Base-by-base conservation (phyloP, 2,888 invertebrate genomes). In the Calameuta filiformis region DNA sequence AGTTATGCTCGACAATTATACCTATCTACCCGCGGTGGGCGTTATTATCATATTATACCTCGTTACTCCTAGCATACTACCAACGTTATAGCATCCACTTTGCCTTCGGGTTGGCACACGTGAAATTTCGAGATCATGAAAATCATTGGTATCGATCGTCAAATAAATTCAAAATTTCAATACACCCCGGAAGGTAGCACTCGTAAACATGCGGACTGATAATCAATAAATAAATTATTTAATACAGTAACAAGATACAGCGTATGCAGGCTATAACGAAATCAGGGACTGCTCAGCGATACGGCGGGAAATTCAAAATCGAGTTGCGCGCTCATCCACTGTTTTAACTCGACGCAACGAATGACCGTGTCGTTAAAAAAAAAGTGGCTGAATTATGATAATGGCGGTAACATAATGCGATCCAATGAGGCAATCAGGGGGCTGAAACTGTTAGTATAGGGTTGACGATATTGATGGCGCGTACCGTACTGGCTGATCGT, bases 381-480 rank as follows among this genome's bases (percentile, higher is more conserved):
- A 91, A 91, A 91, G 89, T 89, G 85, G 86, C 82, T 90, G 89
- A 91, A 91, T 91, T 91, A 91, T 91, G 91, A 91, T 91, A 91
- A 91, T 91, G 90, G 89, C 86, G 86, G 83, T 84, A 88, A 90
- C 90, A 90, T 91, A 91, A 91, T 91, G 90, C 90, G 90, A 91
- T 91, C 90, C 89, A 91, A 91, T 89, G 90, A 91, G 91, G 90
- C 91, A 91, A 91, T 91, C 90, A 90, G 71, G 76, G 78, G 79
- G 79, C 79, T 82, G 81, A 82, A 76, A 33, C 12, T 34, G 71
- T 12, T 34, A 6, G 71, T 34, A 23, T 6, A 12, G 33, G 86
- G 86, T 85, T 84, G 87, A 87, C 84, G 87, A 86, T 88, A 89
- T 89, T 86, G 87, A 88, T 87, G 87, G 81, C 81, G 81, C 77